Conservation (phyloP, 2,888 invertebrate genomes). For the Pocota personata region DNA sequence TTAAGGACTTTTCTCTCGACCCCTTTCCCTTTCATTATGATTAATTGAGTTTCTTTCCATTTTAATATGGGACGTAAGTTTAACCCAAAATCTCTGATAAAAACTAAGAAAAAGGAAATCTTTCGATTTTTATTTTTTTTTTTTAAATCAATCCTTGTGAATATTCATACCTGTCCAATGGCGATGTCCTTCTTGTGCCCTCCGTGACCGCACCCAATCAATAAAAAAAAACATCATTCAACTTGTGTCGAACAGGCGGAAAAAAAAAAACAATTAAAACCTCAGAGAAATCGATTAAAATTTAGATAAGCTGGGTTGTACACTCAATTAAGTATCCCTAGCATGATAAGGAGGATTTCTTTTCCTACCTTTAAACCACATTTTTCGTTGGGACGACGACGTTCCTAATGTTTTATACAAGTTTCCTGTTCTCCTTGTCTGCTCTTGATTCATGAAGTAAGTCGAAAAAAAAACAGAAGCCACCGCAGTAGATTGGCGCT, state of each 20-base stretch:
- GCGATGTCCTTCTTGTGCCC: background rate
- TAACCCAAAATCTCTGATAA: background rate
- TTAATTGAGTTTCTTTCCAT: conserved; percentile 12
- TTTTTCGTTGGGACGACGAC: background rate
- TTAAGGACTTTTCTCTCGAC: conserved; percentile 3
- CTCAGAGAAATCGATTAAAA: conserved; percentile 61
- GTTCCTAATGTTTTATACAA: no score
- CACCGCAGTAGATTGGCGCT: conserved; percentile 28
- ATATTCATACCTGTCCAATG: conserved; percentile 10
- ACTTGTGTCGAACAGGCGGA: background rate
- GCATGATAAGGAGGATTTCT: background rate
- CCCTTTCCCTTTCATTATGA: conserved; percentile 7
- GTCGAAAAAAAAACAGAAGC: conserved; percentile 23
- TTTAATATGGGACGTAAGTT: background rate
- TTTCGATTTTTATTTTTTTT: background rate
- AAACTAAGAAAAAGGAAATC: background rate
- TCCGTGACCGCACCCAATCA: background rate
- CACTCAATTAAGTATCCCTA: conserved; percentile 1
- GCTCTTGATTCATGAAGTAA: background rate
- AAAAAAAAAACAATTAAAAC: conserved; percentile 46
- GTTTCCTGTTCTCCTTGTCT: background rate
- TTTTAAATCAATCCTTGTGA: background rate
- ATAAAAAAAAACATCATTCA: conserved; percentile 49
- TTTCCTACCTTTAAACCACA: background rate
- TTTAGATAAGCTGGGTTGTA: conserved; percentile 36